phyloP scores from a whole-genome alignment of 92 coral and sea anemone genomes.

The Epizoanthus stellaris region DNA sequence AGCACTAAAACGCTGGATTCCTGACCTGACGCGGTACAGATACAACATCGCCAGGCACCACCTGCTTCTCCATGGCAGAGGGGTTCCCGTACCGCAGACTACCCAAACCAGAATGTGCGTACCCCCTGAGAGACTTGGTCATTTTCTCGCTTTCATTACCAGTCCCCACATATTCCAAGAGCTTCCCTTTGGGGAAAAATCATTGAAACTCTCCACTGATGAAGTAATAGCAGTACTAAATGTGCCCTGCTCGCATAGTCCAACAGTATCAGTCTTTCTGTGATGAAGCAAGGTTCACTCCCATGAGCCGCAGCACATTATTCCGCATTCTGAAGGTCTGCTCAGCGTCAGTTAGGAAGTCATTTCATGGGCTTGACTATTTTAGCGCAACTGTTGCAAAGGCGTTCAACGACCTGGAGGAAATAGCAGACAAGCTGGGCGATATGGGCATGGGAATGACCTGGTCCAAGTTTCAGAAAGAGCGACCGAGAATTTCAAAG shows the following conservation, averaged over 20 bases:
- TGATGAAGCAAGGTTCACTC: background rate
- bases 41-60: background rate
- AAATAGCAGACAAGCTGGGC: too few species aligned
- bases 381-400: background rate
- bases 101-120: background rate
- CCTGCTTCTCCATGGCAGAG: background rate
- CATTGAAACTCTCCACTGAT: background rate
- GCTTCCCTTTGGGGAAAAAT: background rate
- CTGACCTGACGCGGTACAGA: background rate
- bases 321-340: background rate
- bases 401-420: background rate
- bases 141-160: background rate
- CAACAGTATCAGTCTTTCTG: background rate
- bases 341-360: background rate
- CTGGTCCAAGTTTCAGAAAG: too few species aligned
- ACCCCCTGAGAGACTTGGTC: background rate
- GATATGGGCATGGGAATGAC: too few species aligned
- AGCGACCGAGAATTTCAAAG: too few species aligned
- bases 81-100: background rate
- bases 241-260: background rate
- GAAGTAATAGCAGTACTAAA: background rate
- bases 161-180: conserved; percentile 1
- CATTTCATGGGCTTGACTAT: background rate
- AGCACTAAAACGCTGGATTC: background rate
- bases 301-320: background rate